Conservation (phyloP, 2,797 vertebrate genomes). For the Coregonus sp. region DNA sequence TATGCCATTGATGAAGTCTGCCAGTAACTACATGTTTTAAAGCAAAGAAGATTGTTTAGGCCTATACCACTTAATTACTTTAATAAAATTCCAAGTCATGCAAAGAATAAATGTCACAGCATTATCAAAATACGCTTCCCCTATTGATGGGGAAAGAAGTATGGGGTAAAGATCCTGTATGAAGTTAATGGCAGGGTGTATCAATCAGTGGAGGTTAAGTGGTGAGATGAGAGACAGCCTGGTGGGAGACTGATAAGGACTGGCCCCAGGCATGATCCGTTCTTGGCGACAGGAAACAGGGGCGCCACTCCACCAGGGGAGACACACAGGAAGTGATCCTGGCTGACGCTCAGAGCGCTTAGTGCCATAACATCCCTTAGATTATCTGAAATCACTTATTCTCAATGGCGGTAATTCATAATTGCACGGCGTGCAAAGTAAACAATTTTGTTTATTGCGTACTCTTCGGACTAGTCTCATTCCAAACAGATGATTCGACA, state of each 20-base stretch:
- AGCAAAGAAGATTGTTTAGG: neutral
- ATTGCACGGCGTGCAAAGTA: neutral
- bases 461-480: conserved; percentile 1
- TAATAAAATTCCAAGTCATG: conserved; percentile 11
- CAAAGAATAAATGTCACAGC: conserved; percentile 46
- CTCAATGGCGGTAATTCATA: conserved; percentile 10
- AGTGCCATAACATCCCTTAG: conserved; percentile 1
- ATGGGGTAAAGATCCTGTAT: conserved; percentile 26
- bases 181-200: conserved; percentile 72
- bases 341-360: conserved; percentile 6
- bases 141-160: conserved; percentile 36
- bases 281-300: conserved; percentile 56
- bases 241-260: conserved; percentile 62
- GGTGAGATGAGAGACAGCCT: conserved; percentile 63
- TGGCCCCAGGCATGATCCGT: conserved; percentile 45
- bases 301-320: conserved; percentile 32
- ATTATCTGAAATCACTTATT: conserved; percentile 6
- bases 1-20: neutral
- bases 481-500: conserved; percentile 1
- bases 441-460: conserved; percentile 11
- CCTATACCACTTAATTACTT: neutral
- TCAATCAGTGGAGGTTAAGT: conserved; percentile 66
- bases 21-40: neutral
- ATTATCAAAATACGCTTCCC: conserved; percentile 36
- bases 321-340: conserved; percentile 44